These are phyloP conservation scores for Bombus superbus DNA, from an alignment of 1,140 invertebrate species.

Conservation along the genomic window DNA sequence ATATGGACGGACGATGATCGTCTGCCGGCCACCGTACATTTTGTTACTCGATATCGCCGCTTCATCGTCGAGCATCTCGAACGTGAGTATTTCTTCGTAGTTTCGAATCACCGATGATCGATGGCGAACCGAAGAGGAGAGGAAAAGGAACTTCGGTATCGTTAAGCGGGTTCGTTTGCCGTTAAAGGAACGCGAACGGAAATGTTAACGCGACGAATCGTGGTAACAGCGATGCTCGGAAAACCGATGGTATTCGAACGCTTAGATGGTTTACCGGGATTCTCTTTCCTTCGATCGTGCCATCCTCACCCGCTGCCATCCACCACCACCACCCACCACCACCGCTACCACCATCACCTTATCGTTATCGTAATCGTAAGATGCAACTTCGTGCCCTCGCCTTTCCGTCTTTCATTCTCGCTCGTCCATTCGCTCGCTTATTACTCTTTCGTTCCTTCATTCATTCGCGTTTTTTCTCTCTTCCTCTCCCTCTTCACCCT, in stretches of 20 bases:
- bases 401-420: background rate
- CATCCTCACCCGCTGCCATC: background rate
- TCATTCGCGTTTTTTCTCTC: background rate
- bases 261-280: background rate
- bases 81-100: background rate
- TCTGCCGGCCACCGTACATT: background rate
- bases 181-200: background rate
- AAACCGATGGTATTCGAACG: too few relatives aligned
- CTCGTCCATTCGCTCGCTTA: too few relatives aligned
- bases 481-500: background rate
- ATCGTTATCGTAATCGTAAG: too few relatives aligned
- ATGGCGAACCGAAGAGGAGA: background rate
- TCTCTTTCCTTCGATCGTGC: background rate
- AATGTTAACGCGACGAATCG: background rate
- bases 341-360: too few relatives aligned
- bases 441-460: background rate
- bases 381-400: too few relatives aligned
- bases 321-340: too few relatives aligned
- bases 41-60: background rate
- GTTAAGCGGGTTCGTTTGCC: background rate
- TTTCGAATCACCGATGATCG: background rate
- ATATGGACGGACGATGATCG: conserved; percentile 4
- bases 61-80: background rate
- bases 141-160: background rate
- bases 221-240: background rate